phyloP scores from a whole-genome alignment of 2,113 vertebrate genomes.

The Nicator chloris region DNA sequence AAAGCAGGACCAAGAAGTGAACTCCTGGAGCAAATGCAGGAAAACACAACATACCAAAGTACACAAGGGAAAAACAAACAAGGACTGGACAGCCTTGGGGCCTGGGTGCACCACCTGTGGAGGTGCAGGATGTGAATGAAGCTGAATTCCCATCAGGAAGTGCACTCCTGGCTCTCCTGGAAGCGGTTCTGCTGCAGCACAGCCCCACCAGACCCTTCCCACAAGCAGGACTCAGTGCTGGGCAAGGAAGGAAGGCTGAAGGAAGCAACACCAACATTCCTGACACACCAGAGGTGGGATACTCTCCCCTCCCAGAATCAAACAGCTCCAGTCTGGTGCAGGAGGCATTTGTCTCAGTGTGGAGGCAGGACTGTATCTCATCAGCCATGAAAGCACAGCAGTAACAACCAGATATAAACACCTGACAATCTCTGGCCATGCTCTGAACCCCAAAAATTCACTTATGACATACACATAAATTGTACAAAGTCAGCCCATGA shows the following conservation, averaged over 20 bases:
- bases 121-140: background rate
- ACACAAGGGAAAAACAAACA: background rate
- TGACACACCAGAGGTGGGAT: no score
- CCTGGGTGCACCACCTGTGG: fast-evolving
- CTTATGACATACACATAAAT: background rate
- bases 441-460: background rate
- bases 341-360: background rate
- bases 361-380: background rate
- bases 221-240: no score
- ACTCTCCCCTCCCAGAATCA: background rate
- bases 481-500: background rate
- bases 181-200: background rate
- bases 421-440: background rate
- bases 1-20: background rate
- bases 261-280: background rate
- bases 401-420: background rate
- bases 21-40: background rate
- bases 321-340: background rate
- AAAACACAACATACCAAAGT: background rate
- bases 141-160: background rate
- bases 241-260: background rate
- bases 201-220: background rate
- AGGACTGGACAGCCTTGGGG: background rate
- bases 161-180: background rate
- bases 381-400: background rate